Base-by-base conservation (phyloP, 2,888 invertebrate species). In the Seladonia tumulorum region DNA sequence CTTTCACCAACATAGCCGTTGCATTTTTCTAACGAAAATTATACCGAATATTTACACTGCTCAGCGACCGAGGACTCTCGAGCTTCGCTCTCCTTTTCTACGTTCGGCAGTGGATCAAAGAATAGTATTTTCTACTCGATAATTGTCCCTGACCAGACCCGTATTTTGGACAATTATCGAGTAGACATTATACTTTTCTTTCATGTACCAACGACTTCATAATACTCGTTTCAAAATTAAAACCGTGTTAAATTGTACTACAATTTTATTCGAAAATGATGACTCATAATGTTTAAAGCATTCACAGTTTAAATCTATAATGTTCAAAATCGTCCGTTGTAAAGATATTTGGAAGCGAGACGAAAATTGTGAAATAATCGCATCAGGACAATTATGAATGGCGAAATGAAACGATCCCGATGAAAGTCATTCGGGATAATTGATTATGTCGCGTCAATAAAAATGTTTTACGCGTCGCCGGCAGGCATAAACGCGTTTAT, bases 401-500 rank as follows among this genome's bases (percentile, higher is more conserved):
- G 16, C 18, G 8, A 18, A 66, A 35, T 29, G 35, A 35, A 35
- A 18, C 45, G 3, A 25, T 42, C 22, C 8, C 7, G 7, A n/a
- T 29, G 1, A 45, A 76, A n/a, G 18, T 29, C 22, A 76, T 39
- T 39, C n/a, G 22, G 29, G 10, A 12, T 45, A 7, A 49, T 49
- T 49, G 35, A 49, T 53, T 5, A 49, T 39, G 18, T 68, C 53
- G 0, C 39, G 39, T 35, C 45, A 83, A 35, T 35, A 49, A 39
- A 76, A 35, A 22, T 10, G 42, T 4, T 12, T 14, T 14, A 16
- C 18, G 29, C 18, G 49, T 18, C 0, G 7, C 29, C 29, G 16
- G 29, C 16, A 4, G n/a, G 5, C n/a, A n/a, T 18, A 76, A 78
- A 70, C 75, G 74, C 76, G 83, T 79, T 72, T 77, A 71, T 73